These are phyloP conservation scores for Odontophorus gujanensis DNA, from an alignment of 2,113 vertebrate species.

Conservation along the genomic window DNA sequence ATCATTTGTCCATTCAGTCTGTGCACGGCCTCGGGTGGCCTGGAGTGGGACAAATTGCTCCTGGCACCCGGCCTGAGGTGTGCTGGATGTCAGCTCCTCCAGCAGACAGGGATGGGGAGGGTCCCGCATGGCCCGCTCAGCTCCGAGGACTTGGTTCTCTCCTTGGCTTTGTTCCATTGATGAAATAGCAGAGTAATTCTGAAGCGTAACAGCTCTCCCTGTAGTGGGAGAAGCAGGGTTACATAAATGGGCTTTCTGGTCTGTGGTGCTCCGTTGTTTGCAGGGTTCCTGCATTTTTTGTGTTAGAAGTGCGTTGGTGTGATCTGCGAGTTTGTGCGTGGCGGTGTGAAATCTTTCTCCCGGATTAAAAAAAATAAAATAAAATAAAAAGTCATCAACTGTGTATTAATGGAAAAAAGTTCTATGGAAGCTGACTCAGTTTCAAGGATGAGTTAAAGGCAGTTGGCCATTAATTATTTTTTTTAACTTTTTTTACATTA, in stretches of 20 bases:
- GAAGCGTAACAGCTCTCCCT: not conserved
- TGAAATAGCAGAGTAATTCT: not conserved
- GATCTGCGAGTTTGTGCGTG: not conserved
- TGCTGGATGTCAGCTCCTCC: not conserved
- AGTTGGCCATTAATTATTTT: conserved; percentile 34
- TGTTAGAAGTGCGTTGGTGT: not conserved
- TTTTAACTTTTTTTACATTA: conserved; percentile 19
- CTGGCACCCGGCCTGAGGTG: not conserved
- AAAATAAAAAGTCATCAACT: not conserved
- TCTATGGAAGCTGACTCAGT: conserved; percentile 25
- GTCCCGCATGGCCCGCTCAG: not conserved
- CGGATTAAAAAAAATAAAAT: not conserved
- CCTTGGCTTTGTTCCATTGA: not conserved
- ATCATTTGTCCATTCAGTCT: not conserved
- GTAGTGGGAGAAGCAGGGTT: not conserved
- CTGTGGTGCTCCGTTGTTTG: not conserved
- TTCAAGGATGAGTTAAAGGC: conserved; percentile 32
- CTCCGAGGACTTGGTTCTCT: not conserved
- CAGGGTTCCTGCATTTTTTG: not conserved
- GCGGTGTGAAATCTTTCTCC: conserved; percentile 36
- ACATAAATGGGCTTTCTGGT: not conserved
- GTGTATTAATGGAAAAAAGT: not conserved
- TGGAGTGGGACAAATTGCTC: conserved; percentile 55
- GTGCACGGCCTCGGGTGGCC: not conserved
- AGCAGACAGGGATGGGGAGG: not conserved